phyloP scores from a whole-genome alignment of 37 sponge, comb jelly and placozoan genomes.

The Lycopodina hypogea region DNA sequence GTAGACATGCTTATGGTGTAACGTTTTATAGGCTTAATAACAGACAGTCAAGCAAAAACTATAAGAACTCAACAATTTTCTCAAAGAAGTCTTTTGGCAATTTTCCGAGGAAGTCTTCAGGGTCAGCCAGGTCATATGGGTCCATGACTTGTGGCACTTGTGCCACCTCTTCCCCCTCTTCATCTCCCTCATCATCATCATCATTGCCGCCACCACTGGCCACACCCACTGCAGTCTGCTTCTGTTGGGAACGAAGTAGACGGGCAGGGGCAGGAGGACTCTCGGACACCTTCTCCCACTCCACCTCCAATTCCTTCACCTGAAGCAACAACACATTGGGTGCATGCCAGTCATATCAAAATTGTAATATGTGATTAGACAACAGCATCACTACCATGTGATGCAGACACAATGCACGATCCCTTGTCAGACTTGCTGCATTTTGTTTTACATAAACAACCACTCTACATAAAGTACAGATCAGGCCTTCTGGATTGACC shows the following conservation, averaged over 20 bases:
- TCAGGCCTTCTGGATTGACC: too few relatives aligned
- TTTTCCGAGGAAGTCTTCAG: conserved; percentile 76
- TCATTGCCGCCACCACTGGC: conserved; percentile 52
- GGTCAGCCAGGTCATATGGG: conserved; percentile 85
- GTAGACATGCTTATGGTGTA: too few relatives aligned
- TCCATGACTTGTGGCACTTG: conserved; percentile 49
- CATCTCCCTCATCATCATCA: conserved; percentile 2
- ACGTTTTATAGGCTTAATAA: too few relatives aligned
- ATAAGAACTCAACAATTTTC: too few relatives aligned
- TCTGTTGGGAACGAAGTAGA: conserved; percentile 72
- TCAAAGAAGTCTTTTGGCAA: conserved; percentile 82
- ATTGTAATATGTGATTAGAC: neutral
- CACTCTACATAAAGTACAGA: too few relatives aligned
- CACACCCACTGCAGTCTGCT: neutral
- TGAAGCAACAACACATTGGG: too few relatives aligned
- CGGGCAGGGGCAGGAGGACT: conserved; percentile 63
- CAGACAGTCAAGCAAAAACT: too few relatives aligned
- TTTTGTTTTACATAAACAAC: too few relatives aligned
- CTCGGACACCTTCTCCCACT: conserved; percentile 64
- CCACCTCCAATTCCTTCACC: conserved; percentile 94
- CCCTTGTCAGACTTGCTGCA: neutral
- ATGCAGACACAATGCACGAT: neutral
- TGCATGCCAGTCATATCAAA: too few relatives aligned
- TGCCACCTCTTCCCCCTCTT: conserved; percentile 41
- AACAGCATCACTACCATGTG: neutral